These are phyloP conservation scores for Tetrao urogallus DNA, from an alignment of 2,113 vertebrate genomes.

Conservation along the genomic window DNA sequence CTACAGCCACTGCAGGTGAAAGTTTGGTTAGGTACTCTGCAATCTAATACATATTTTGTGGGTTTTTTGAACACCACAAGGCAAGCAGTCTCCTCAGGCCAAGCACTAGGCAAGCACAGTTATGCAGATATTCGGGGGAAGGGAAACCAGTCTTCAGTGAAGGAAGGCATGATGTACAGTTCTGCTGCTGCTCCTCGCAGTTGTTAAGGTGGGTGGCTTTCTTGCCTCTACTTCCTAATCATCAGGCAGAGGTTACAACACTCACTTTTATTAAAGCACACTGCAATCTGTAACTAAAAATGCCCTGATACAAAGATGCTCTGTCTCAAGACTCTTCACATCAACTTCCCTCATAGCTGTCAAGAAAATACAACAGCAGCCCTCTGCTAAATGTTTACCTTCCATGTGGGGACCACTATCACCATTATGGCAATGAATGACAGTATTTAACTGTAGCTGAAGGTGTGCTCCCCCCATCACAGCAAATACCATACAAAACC, in stretches of 20 bases:
- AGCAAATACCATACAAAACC: background rate
- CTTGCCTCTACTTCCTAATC: background rate
- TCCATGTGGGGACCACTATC: background rate
- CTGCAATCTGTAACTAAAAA: background rate
- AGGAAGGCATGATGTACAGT: background rate
- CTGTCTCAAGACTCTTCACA: background rate
- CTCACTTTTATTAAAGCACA: background rate
- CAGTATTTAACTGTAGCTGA: background rate
- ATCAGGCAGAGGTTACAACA: constrained; percentile 1
- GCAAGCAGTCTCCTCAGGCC: background rate
- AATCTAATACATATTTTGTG: rapidly evolving
- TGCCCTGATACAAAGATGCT: background rate
- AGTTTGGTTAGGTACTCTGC: background rate
- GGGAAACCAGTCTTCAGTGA: background rate
- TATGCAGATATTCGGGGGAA: background rate
- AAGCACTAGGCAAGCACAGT: background rate
- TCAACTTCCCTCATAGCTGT: background rate
- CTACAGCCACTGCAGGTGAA: background rate
- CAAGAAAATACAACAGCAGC: constrained; percentile 2
- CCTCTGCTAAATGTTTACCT: background rate
- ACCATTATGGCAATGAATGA: background rate
- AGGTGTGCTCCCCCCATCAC: rapidly evolving
- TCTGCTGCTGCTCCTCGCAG: constrained; percentile 28
- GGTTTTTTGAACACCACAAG: background rate
- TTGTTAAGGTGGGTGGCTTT: background rate